A percentile compares a stretch with the other conserved stretches of the same genome.
phyloP scores from a whole-genome alignment of 2,888 invertebrate genomes.

The Sisyra terminalis region DNA sequence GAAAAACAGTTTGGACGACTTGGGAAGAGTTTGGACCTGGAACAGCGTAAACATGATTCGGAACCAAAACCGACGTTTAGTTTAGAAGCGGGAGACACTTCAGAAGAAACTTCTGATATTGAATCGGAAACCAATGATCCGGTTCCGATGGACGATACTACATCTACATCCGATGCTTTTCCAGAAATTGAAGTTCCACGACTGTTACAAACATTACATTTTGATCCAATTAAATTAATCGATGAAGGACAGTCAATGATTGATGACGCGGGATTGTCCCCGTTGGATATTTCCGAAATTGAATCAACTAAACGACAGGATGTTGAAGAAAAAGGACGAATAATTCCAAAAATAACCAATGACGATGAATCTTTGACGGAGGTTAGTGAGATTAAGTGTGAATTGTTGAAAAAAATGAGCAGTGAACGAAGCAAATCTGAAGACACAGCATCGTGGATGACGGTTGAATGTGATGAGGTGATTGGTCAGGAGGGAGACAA shows the following conservation, averaged over 20 bases:
- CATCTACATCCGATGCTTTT: background rate
- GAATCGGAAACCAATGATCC: slow-evolving; percentile 8
- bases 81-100: slow-evolving; percentile 22
- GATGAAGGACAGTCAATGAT: too few relatives aligned
- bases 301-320: slow-evolving; percentile 21
- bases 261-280: background rate
- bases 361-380: slow-evolving; percentile 54
- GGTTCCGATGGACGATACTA: background rate
- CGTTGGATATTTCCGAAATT: slow-evolving; percentile 14
- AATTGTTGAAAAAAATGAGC: slow-evolving; percentile 28
- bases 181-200: background rate
- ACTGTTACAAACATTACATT: background rate
- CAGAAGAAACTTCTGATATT: slow-evolving; percentile 18
- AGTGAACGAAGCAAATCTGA: slow-evolving; percentile 41
- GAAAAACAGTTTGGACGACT: slow-evolving; percentile 22
- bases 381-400: slow-evolving; percentile 40
- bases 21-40: slow-evolving; percentile 27
- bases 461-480: slow-evolving; percentile 48
- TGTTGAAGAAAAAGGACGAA: slow-evolving; percentile 17
- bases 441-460: slow-evolving; percentile 51
- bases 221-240: background rate
- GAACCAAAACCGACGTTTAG: slow-evolving; percentile 5
- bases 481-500: slow-evolving; percentile 39
- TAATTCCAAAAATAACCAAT: slow-evolving; percentile 25
- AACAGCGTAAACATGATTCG: slow-evolving; percentile 12